Conservation (phyloP, 2,113 vertebrate genomes). For the Uria aalge region DNA sequence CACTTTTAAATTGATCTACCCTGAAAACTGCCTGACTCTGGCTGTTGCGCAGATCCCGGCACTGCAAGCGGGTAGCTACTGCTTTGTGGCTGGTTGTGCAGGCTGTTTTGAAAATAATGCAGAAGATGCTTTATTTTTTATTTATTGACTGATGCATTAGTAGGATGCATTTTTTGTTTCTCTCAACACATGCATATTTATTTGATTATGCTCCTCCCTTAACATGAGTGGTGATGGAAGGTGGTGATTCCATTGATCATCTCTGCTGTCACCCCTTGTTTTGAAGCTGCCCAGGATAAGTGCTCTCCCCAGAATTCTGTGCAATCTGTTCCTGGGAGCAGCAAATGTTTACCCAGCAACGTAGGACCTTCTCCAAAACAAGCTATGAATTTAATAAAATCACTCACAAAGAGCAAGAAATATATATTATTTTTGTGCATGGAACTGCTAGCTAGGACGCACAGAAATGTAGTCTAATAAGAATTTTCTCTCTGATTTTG, state of each 20-base stretch:
- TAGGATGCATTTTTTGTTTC: neutral
- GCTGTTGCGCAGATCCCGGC: neutral
- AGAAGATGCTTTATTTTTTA: neutral
- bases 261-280: constrained; percentile 21
- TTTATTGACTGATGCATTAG: constrained; percentile 26
- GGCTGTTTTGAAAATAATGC: neutral
- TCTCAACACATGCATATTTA: neutral
- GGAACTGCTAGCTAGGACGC: neutral
- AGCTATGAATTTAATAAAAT: neutral
- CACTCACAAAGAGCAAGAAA: neutral
- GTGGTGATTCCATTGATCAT: neutral
- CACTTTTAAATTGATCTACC: neutral
- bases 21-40: neutral
- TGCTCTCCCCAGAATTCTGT: neutral
- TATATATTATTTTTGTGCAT: neutral
- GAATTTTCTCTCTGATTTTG: neutral
- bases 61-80: neutral
- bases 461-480: neutral
- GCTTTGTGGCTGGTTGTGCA: neutral
- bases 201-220: constrained; percentile 14
- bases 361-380: neutral
- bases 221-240: neutral
- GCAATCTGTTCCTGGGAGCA: neutral
- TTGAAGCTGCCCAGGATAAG: neutral
- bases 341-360: neutral